Percentiles rank a stretch among this genome's conserved stretches.
phyloP scores from a whole-genome alignment of 1,140 invertebrate genomes.

The Hylyphantes graminicola region DNA sequence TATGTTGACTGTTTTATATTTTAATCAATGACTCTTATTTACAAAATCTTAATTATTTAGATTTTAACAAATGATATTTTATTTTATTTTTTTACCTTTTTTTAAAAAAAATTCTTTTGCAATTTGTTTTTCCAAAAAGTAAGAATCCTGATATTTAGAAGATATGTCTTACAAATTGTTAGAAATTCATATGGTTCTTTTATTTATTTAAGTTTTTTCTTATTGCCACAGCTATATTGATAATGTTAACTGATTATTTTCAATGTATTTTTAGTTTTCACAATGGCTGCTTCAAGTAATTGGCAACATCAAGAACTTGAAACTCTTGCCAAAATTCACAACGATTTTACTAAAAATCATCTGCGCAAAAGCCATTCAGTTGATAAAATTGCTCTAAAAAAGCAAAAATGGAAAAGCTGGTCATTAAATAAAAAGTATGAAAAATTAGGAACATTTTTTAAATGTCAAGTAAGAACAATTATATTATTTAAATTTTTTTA shows the following conservation, averaged over 20 bases:
- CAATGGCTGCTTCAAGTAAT: background rate
- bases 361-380: background rate
- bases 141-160: too few relatives aligned
- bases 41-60: background rate
- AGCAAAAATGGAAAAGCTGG: slow-evolving; percentile 12
- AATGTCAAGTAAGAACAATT: slow-evolving; percentile 19
- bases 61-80: background rate
- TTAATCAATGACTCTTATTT: background rate
- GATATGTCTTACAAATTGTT: too few relatives aligned
- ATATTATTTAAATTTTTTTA: background rate
- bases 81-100: background rate
- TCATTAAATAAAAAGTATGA: slow-evolving; percentile 45
- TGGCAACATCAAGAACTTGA: too few relatives aligned
- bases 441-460: slow-evolving; percentile 25
- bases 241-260: background rate
- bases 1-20: background rate
- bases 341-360: too few relatives aligned
- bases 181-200: too few relatives aligned
- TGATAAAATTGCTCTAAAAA: slow-evolving; percentile 2
- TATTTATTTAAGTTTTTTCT: too few relatives aligned
- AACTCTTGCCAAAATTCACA: too few relatives aligned
- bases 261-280: background rate
- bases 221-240: background rate
- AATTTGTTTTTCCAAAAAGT: too few relatives aligned
- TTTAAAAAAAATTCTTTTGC: background rate